phyloP scores from a whole-genome alignment of 1,140 invertebrate species.

The Diprion similis region DNA sequence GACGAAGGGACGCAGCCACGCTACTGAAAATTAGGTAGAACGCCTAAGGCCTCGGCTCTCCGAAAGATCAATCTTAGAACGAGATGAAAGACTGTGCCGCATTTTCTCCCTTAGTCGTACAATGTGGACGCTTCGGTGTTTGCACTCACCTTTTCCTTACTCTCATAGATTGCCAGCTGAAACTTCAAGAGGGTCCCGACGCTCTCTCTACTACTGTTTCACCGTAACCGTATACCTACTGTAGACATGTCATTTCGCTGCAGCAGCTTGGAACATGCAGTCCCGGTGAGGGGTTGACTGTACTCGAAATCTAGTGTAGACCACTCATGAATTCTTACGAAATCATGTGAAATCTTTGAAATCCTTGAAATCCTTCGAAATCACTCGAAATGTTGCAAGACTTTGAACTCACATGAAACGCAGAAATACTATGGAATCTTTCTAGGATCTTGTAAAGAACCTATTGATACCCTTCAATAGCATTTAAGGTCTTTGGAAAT shows the following conservation, averaged over 20 bases:
- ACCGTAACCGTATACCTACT: no score
- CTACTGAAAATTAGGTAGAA: not conserved
- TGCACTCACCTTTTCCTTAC: no score
- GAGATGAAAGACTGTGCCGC: not conserved
- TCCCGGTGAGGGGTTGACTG: no score
- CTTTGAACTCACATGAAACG: not conserved
- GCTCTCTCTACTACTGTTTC: no score
- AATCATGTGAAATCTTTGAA: not conserved
- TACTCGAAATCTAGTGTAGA: not conserved
- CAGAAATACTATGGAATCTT: not conserved
- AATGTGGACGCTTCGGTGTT: no score
- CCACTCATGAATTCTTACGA: not conserved
- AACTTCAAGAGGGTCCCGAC: no score
- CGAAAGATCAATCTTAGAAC: not conserved
- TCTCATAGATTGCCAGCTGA: no score
- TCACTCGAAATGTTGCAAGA: not conserved
- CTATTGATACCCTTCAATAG: no score
- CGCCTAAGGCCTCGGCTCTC: not conserved
- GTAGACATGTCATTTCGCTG: no score
- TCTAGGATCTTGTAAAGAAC: not conserved
- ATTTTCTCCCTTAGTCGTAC: no score
- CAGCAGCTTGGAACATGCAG: no score
- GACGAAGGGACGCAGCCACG: not conserved
- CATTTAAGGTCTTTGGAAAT: no score
- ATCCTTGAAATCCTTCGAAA: not conserved